phyloP scores from a whole-genome alignment of 1,140 invertebrate genomes.

The Magallana angulata region DNA sequence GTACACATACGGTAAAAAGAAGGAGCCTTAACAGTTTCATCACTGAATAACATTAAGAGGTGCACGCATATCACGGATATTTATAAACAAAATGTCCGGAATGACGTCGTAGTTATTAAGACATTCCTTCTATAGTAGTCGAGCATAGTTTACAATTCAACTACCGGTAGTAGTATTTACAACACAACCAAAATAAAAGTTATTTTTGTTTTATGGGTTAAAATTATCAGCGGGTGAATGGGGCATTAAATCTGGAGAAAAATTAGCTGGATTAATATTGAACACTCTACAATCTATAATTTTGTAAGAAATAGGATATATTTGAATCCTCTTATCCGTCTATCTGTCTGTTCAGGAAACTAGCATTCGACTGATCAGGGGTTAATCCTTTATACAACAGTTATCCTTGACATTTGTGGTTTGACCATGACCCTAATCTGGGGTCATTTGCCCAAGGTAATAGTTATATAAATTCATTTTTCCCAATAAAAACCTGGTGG shows the following conservation, averaged over 20 bases:
- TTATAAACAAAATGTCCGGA: slow-evolving; percentile 8
- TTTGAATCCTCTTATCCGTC: neutral
- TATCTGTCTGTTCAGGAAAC: neutral
- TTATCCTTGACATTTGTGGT: neutral
- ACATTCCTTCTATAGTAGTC: neutral
- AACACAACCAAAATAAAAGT: no score
- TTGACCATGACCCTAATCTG: neutral
- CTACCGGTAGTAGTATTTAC: no score
- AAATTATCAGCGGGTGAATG: no score
- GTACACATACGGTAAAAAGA: neutral
- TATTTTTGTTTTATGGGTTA: no score
- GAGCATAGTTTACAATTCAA: no score
- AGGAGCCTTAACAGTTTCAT: neutral
- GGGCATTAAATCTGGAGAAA: no score
- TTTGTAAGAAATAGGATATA: neutral
- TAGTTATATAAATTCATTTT: neutral
- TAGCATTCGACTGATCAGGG: neutral
- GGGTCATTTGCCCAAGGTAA: neutral
- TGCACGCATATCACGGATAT: neutral
- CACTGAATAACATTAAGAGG: neutral
- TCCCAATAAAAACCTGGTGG: neutral
- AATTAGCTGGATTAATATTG: no score
- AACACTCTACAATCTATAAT: no score
- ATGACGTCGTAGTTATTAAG: neutral
- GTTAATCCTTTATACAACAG: neutral